A percentile compares a stretch with the other conserved stretches of the same genome.
These are phyloP conservation scores for Mus spretus DNA, from an alignment of 2,797 vertebrate species.

Conservation along the genomic window DNA sequence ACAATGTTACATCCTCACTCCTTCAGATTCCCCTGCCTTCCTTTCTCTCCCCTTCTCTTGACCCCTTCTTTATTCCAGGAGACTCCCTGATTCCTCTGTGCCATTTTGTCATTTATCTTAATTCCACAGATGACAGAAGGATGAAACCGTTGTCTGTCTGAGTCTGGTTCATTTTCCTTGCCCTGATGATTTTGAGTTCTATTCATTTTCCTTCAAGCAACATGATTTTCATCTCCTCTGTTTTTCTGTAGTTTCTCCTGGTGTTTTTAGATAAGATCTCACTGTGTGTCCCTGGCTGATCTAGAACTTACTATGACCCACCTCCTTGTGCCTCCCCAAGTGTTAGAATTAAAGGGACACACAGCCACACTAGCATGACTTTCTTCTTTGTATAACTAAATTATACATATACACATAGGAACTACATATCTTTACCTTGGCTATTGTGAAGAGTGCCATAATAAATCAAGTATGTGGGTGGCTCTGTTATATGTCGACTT, in stretches of 20 bases:
- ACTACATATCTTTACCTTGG: not conserved
- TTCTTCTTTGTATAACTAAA: not conserved
- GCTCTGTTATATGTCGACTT: not conserved
- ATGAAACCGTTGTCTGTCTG: not conserved
- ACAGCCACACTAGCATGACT: not conserved
- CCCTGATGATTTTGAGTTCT: not conserved
- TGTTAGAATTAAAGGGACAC: not conserved
- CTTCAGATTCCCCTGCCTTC: no score
- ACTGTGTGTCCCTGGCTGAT: not conserved
- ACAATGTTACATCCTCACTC: no score
- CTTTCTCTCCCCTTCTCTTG: no score
- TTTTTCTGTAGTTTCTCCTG: not conserved
- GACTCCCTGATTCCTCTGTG: no score
- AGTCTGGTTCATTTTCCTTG: not conserved
- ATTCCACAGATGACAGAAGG: not conserved
- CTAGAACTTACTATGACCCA: not conserved
- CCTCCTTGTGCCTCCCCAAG: not conserved
- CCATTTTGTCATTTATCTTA: not conserved
- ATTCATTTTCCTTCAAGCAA: no score
- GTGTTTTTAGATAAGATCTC: not conserved
- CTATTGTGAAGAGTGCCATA: not conserved
- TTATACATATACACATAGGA: no score
- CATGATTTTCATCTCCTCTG: not conserved
- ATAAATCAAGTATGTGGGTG: not conserved
- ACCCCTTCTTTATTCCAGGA: not conserved